Base-by-base conservation (phyloP, 1,140 invertebrate species). In the Saccostrea glomerata region DNA sequence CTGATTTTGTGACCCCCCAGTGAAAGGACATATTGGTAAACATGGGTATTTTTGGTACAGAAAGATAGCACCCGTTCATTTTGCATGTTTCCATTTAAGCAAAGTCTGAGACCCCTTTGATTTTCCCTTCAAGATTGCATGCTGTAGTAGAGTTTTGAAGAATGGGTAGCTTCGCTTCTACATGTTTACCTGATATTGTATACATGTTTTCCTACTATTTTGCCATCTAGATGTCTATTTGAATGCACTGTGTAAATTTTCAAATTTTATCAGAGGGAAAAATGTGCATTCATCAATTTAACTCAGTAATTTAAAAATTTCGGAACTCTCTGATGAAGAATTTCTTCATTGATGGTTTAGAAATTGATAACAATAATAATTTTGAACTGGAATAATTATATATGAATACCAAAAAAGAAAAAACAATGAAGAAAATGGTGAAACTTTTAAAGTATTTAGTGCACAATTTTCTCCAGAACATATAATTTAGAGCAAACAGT, bases 151-250 rank as follows among this genome's bases (percentile, higher is more conserved):
- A 30, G 70, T 13, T 25, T 25, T 15, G 0, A 63, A 63, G 20
- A 63, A 20, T 63, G 17, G 58, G n/a, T n/a, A 63, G 58, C 58
- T 63, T 63, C 2, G 58, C 58, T 63, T 63, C 17, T 7, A 63
- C 17, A 63, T 63, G 58, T 63, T 20, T 63, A n/a, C 15, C 5
- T 17, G 13, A 20, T 20, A 63, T 63, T n/a, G n/a, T 63, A 63
- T 63, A 63, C n/a, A 63, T 36, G 23, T 73, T 25, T 47, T 47
- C 25, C 15, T 77, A 15, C 36, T 36, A 5, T 36, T 25, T 2
- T 77, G 5, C 70, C 70, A 23, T 77, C 25, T 77, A 77, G 70
- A 77, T 77, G 25, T 77, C 70, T 15, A 30, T 77, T 77, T 77
- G 36, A 66, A 77, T 40, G 70, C 70, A 30, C 47, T 47, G 47